Evolutionary conservation across 2,797 vertebrate genomes (phyloP), one percentile per base, ranked within the genome.

Genomic region (Uromys caudimaculatus): DNA sequence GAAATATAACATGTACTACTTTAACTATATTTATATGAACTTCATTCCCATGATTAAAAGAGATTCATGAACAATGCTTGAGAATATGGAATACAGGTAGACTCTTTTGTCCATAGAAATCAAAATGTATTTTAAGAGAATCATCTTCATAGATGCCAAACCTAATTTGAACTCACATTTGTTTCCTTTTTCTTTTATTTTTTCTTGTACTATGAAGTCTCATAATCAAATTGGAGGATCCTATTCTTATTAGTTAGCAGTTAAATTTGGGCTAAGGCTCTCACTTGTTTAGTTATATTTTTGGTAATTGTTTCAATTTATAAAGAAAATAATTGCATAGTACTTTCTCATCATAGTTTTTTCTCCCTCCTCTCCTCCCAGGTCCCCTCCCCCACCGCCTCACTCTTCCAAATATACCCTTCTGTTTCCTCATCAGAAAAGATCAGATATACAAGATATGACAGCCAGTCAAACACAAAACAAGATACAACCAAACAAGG

Each of bases 41-140:
- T 82, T 82, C 32, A 84, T 32, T 89, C 32, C 44, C 19, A 82
- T 47, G 4, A 32, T 75, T 67, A 6, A 27, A 3, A 1, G 19
- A 56, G 10, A 47, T 32, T 73, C 85, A 60, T 54, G 4, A 92
- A 93, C 41, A 93, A 17, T 1, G 50, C 1, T 64, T 13, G 62
- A 64, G 29, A 56, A 84, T 41, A 29, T 69, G 5, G 16, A 73
- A 92, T 58, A 85, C 3, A 50, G 23, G 95, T n/a, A 16, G 73
- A 81, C 44, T 52, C 84, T 27, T 83, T 89, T 71, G 69, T 92
- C 76, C 35, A 41, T 64, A 4, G 1, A 69, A 92, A 89, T 32
- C 50, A 93, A 81, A 81, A 38, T 16, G 8, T 69, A 9, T 50
- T 90, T 94, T 81, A 78, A 78, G 47, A 96, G 38, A 85, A 38